phyloP scores from a whole-genome alignment of 2,113 vertebrate species.

The Vidua chalybeata region DNA sequence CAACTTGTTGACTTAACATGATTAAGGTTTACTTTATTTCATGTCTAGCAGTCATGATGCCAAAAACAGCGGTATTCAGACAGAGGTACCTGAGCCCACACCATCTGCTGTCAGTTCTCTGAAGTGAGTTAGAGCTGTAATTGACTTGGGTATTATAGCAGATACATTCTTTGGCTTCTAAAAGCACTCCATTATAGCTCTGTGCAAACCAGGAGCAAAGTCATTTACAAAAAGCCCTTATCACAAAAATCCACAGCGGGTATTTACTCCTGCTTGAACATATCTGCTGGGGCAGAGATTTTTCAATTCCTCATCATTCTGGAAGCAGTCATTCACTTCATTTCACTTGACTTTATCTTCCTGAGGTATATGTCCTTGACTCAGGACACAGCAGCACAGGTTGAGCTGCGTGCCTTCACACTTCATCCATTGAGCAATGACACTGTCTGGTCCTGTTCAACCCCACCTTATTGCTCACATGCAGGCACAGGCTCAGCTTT shows the following conservation, averaged over 20 bases:
- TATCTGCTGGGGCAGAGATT: not conserved
- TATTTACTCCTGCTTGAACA: not conserved
- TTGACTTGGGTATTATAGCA: not conserved
- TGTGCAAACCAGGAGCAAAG: not conserved
- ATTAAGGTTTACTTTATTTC: not conserved
- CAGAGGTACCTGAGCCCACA: not conserved
- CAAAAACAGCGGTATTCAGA: not conserved
- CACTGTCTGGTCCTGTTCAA: not conserved
- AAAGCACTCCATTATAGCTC: not conserved
- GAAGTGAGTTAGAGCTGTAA: not conserved
- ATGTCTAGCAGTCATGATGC: not conserved
- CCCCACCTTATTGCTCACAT: not conserved
- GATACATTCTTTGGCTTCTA: not conserved
- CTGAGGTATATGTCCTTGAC: not conserved
- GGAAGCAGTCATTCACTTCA: not conserved
- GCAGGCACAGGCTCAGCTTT: not conserved
- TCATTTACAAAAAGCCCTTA: not conserved
- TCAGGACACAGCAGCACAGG: not conserved
- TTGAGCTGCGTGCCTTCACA: not conserved
- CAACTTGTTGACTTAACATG: not conserved
- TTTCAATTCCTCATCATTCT: not conserved
- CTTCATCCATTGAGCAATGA: fast-evolving
- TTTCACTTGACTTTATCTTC: not conserved
- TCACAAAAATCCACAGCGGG: not conserved
- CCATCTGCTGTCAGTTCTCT: not conserved